Percentiles rank a stretch among this genome's conserved stretches.
Conservation (phyloP, 2,113 vertebrate species). For the Pelecanoides urinatrix region DNA sequence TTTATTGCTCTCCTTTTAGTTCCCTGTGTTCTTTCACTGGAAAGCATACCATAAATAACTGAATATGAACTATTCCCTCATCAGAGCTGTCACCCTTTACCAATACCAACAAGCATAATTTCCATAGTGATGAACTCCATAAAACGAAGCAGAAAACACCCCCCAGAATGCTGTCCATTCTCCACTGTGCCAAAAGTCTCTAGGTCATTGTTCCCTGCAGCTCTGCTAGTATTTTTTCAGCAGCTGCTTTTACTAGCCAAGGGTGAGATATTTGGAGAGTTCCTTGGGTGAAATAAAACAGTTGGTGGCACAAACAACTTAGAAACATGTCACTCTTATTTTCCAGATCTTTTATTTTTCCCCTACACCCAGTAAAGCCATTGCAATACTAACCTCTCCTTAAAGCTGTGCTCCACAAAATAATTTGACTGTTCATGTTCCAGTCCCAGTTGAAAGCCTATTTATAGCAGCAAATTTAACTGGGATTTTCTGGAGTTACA, state of each 20-base stretch:
- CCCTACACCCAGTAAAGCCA: background rate
- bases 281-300: background rate
- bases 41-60: background rate
- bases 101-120: background rate
- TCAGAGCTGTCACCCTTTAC: background rate
- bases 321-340: background rate
- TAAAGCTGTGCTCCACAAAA: background rate
- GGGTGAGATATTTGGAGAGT: background rate
- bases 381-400: background rate
- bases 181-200: background rate
- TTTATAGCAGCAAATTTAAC: background rate
- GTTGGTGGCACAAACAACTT: background rate
- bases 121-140: background rate
- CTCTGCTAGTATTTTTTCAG: background rate
- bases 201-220: background rate
- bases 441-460: background rate
- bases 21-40: background rate
- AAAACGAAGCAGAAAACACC: background rate
- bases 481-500: background rate
- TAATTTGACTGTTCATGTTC: background rate
- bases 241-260: background rate
- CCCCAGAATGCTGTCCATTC: background rate
- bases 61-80: background rate
- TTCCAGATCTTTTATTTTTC: background rate
- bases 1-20: background rate